A percentile compares a stretch with the other conserved stretches of the same genome.
Conservation (phyloP, 2,797 vertebrate genomes). For the Coregonus sp. region DNA sequence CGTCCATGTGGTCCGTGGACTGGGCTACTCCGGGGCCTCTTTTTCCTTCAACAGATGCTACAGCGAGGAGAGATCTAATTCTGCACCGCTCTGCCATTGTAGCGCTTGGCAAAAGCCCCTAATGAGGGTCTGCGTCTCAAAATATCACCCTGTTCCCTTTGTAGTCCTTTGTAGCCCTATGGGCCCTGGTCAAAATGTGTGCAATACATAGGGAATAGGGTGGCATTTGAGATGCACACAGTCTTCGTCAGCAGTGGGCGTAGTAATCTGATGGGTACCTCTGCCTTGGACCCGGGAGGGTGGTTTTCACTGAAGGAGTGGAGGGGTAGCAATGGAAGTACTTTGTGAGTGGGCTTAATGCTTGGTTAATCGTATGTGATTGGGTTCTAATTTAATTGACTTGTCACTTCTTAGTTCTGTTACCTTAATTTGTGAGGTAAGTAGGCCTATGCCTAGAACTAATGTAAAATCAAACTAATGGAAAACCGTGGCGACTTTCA, state of each 20-base stretch:
- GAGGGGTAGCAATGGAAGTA: slow-evolving; percentile 32
- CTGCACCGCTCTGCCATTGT: slow-evolving; percentile 34
- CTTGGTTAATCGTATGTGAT: background rate
- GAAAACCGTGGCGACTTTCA: slow-evolving; percentile 36
- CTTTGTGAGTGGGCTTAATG: slow-evolving; percentile 2
- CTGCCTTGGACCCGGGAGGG: slow-evolving; percentile 54
- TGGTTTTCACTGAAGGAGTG: slow-evolving; percentile 54
- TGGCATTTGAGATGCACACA: background rate
- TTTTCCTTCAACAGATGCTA: slow-evolving; percentile 56
- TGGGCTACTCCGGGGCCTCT: slow-evolving; percentile 33
- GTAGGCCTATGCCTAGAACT: background rate
- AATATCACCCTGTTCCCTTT: background rate
- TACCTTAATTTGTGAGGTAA: background rate
- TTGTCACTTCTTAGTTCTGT: background rate
- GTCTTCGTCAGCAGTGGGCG: slow-evolving; percentile 69
- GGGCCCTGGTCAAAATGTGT: no score
- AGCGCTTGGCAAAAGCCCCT: slow-evolving; percentile 62
- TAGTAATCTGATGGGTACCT: slow-evolving; percentile 57
- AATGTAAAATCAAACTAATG: background rate
- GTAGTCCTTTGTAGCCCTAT: background rate
- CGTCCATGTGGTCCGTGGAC: slow-evolving; percentile 45
- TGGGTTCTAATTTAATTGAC: background rate
- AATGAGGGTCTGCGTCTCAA: slow-evolving; percentile 44
- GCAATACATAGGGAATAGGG: background rate
- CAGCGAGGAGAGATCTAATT: slow-evolving; percentile 59